Base-by-base conservation (phyloP, 2,797 vertebrate species). In the Brachymystax lenok region DNA sequence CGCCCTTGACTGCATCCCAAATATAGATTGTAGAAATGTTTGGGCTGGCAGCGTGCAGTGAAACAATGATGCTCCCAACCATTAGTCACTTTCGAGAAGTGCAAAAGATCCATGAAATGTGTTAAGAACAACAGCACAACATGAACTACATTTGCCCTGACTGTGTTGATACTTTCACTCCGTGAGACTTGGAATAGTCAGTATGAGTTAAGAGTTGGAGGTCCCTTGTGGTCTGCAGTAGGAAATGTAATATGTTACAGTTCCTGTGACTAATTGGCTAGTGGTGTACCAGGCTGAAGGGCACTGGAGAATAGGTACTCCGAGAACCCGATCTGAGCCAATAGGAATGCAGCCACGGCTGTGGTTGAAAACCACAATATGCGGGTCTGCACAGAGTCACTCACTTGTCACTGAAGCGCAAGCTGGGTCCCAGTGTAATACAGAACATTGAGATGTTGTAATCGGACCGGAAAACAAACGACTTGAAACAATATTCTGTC, bases 11-110 rank as follows among this genome's bases (percentile, higher is more conserved):
- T 54, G 63, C 81, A 79, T 83, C 83, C 76, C 81, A 84, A 84
- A 86, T 86, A 80, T 75, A 88, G 84, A 85, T 78, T 84, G 75
- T 81, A 81, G 85, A 93, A 92, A 92, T 92, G 68, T 92, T 93
- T 92, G 83, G 28, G 19, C 89, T 91, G 90, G 90, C 94, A 89
- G 78, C 78, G 54, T 82, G 3, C 46, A 6, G 77, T 14, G 72
- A 81, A 83, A 83, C 87, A 74, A 80, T 71, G 74, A 76, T 21
- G 83, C 74, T 35, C 3, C 17, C 87, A 88, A 85, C 83, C 82
- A n/a, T 93, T 94, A 86, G 85, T 92, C 93, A 92, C 81, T 84
- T 92, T 88, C 83, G 71, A 74, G 81, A 83, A 77, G 78, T 59
- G 69, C 56, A 80, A 56, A 81, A 69, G 71, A 88, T 86, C 76